Evolutionary conservation across 1,140 invertebrate genomes (phyloP), one percentile per base, ranked within the genome.

Genomic region (Teleopsis dalmanni): DNA sequence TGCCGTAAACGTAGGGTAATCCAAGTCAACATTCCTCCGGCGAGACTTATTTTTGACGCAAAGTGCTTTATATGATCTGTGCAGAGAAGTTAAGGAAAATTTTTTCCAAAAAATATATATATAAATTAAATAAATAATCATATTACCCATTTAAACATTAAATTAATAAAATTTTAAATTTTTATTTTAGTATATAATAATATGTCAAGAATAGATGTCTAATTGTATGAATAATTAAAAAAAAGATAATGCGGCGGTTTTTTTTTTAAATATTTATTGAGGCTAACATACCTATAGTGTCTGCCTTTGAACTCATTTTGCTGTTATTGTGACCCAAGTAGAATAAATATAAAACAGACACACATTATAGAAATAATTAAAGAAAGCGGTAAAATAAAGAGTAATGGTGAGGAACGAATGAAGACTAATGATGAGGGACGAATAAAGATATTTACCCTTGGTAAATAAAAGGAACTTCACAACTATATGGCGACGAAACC

Each of bases 11-110:
- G 59, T 35, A 52, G 41, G 13, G 53, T 47, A 44, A 75, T 51
- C 75, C 75, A 77, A 26, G 70, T 66, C 47, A 74, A 75, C 31
- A 76, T 54, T 31, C 64, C 72, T 43, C 72, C 73, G 16, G 73
- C 73, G 46, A 66, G 60, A 13, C 71, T 56, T 36, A 75, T 53
- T 55, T 70, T 71, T 37, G 72, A 71, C 52, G 73, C 75, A 53
- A 73, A 72, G 55, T 75, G 73, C 61, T 75, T 76, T 46, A 77
- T 66, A 62, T 77, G 75, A 74, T 76, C 75, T 67, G 66, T 73
- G 51, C 23, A 48, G 48, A 36, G 56, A 49, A 65, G 58, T 68
- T 68, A 68, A 68, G 62, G 48, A 51, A 50, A 54, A n/a, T n/a
- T n/a, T n/a, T n/a, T n/a, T n/a, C 50, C 54, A 58, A 55, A 56